Conservation (phyloP, 2,888 invertebrate species). For the Microctonus brassicae region DNA sequence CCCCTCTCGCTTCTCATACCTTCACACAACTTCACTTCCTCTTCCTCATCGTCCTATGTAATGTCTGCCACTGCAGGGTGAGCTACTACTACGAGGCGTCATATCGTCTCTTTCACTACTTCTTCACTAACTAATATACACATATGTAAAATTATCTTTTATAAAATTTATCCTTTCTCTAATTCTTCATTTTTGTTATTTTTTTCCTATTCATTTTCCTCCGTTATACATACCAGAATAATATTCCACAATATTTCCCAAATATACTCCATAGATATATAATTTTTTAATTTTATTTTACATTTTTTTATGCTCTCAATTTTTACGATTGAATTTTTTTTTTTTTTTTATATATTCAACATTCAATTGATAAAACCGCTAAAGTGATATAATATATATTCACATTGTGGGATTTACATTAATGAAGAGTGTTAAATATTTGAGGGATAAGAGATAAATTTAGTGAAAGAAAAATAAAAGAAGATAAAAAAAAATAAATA, state of each 20-base stretch:
- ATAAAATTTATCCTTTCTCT: no score
- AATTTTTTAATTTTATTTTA: no score
- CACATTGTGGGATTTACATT: constrained; percentile 23
- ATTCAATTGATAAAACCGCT: constrained; percentile 10
- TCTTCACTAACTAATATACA: background rate
- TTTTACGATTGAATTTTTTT: no score
- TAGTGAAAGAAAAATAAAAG: constrained; percentile 14
- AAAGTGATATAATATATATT: no score
- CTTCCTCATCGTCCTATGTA: constrained; percentile 15
- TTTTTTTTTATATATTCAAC: no score
- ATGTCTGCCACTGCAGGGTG: constrained; percentile 5
- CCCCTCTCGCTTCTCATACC: constrained; percentile 44
- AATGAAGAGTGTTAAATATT: constrained; percentile 28
- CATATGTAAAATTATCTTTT: no score
- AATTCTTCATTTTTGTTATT: no score
- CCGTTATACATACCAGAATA: no score
- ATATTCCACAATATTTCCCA: no score
- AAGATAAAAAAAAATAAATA: background rate
- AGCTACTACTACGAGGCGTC: constrained; percentile 21
- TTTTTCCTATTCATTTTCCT: no score
- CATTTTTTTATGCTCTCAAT: no score
- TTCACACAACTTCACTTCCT: constrained; percentile 37
- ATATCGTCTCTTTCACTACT: background rate
- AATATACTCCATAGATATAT: no score
- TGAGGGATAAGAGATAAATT: background rate